Evolutionary conservation across 2,888 invertebrate genomes (phyloP).

Genomic region (Andrena trimmerana): DNA sequence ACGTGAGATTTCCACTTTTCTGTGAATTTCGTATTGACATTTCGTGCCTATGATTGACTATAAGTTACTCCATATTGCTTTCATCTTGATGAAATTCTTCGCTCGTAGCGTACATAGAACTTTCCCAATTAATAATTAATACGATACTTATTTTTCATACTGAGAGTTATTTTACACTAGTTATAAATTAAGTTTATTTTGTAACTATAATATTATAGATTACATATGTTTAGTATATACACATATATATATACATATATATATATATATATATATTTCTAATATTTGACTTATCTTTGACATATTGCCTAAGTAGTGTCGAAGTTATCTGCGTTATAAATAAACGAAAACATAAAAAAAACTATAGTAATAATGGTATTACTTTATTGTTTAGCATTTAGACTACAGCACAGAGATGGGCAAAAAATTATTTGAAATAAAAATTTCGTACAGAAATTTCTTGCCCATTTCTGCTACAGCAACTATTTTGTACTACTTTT

Average conservation of each 20-base stretch:
- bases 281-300: slow-evolving; percentile 1
- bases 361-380: not conserved
- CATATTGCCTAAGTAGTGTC: not conserved
- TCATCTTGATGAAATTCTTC: slow-evolving; percentile 36
- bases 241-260: not conserved
- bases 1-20: slow-evolving; percentile 17
- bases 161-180: not conserved
- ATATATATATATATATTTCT: not conserved
- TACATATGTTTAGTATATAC: slow-evolving; percentile 5
- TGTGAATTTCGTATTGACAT: slow-evolving; percentile 39
- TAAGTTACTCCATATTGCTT: slow-evolving; percentile 64
- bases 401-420: too few relatives aligned
- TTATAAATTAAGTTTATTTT: slow-evolving; percentile 21
- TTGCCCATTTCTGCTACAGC: too few relatives aligned
- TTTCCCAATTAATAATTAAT: not conserved
- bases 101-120: not conserved
- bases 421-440: too few relatives aligned
- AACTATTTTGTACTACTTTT: too few relatives aligned
- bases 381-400: not conserved
- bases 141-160: not conserved
- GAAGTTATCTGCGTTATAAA: not conserved
- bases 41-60: slow-evolving; percentile 32
- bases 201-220: slow-evolving; percentile 1
- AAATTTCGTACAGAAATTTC: too few relatives aligned
- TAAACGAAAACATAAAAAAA: not conserved